These are phyloP conservation scores for Xestobium rufovillosum DNA, from an alignment of 2,888 invertebrate species.

Conservation along the genomic window DNA sequence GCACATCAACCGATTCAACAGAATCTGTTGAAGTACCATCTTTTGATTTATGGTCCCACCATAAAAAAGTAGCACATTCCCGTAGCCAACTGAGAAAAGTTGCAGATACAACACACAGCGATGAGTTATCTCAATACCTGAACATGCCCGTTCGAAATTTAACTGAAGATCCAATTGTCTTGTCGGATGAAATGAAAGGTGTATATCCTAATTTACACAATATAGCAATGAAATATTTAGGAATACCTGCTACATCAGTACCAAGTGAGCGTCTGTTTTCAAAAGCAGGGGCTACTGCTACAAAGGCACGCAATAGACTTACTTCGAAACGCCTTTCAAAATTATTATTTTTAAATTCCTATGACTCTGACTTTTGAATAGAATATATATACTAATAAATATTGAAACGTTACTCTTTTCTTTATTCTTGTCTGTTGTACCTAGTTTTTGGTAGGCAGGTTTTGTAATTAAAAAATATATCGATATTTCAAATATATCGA, in stretches of 20 bases:
- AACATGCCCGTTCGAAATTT: conserved; percentile 9
- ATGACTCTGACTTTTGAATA: too few relatives aligned
- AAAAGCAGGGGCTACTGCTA: conserved; percentile 2
- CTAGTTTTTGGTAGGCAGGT: too few relatives aligned
- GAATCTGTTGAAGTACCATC: conserved; percentile 6
- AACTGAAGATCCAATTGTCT: conserved; percentile 11
- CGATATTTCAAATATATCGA: too few relatives aligned
- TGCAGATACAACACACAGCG: conserved; percentile 2
- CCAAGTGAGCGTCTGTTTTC: conserved; percentile 8
- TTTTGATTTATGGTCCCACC: conserved; percentile 14
- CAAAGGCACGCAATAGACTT: conserved; percentile 1
- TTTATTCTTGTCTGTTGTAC: too few relatives aligned
- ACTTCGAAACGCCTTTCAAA: conserved; percentile 4
- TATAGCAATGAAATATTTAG: conserved; percentile 11
- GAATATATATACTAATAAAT: too few relatives aligned
- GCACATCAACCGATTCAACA: conserved; percentile 1
- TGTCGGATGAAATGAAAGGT: conserved; percentile 13
- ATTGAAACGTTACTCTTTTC: too few relatives aligned
- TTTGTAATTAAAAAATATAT: too few relatives aligned
- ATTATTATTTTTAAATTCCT: conserved; percentile 7
- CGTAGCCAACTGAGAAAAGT: not conserved
- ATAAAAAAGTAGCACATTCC: conserved; percentile 10
- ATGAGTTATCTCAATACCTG: conserved; percentile 10
- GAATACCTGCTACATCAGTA: conserved; percentile 12
- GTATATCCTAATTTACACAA: conserved; percentile 10